Evolutionary conservation across 2,888 invertebrate genomes (phyloP), one percentile per base, ranked within the genome.

Genomic region (Poecilobothrus nobilitatus): DNA sequence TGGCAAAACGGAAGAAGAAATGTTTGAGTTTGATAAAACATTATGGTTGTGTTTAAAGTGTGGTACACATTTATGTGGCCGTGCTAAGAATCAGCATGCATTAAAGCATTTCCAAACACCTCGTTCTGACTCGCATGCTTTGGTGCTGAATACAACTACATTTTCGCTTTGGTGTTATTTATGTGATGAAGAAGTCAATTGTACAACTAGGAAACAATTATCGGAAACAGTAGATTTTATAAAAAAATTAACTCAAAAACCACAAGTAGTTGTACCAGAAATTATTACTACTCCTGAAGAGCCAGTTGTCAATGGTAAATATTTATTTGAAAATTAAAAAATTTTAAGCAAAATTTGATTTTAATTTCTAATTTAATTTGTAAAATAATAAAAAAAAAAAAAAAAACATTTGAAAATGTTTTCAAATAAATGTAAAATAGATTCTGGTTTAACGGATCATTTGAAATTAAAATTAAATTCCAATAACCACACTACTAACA

Each of bases 31-130:
- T 66, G 86, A 86, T 73, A 77, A 79, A 66, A 83, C 83, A 0
- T 79, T 91, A 71, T 92, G 91, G 91, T 85, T 94, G 82, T 95
- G 94, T 77, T 82, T 94, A 71, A 88, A 89, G 72, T 95, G 94
- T 80, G 94, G 91, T 3, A 83, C 88, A 64, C 89, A 90, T 76
- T 85, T 88, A 27, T 94, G 94, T 79, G 91, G 91, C 2, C 84
- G 88, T 67, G 82, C 84, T 7, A 84, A 86, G 67, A 86, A 87
- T 75, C 84, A 88, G 74, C 93, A 94, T 80, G 91, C 91, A 0
- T 78, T 89, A 33, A 84, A 87, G 72, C 95, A 95, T 81, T 90
- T 84, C 78, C 84, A 87, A 75, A 90, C 87, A 1, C 90, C 91
- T 0, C 89, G 86, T 76, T 92, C 91, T 0, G 92, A 92, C 78